Base-by-base conservation (phyloP, 1,140 invertebrate genomes). In the Leptinotarsa lineolata region DNA sequence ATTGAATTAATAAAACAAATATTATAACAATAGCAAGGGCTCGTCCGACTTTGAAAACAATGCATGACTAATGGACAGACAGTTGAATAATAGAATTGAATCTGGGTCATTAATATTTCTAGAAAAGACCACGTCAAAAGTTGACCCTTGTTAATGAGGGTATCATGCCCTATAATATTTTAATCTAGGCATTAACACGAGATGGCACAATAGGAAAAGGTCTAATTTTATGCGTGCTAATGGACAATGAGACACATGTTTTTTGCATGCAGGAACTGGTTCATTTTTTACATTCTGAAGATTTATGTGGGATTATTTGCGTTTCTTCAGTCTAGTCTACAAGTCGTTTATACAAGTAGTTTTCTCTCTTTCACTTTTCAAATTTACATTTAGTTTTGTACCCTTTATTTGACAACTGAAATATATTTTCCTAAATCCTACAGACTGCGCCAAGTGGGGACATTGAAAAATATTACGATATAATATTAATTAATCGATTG, bases 1-100 rank as follows among this genome's bases (percentile, higher is more conserved):
- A 18, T 71, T 59, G 60, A 71, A 71, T 64, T 63, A 45, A 18
- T 24, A 70, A 71, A 71, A 71, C 69, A 71, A 71, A 71, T 71
- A 71, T 70, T 71, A 18, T 12, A 63, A 45, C 69, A 63, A 71
- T 18, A 24, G 60, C 39, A 63, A 63, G 22, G 69, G 58, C 58
- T 44, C 22, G 59, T 45, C 45, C 48, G 15, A 22, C 39, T 69
- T 63, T 21, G 66, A 73, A 77, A 75, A 77, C 76, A 77, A 77
- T 61, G 70, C 73, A 63, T 77, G 76, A 77, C 72, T 74, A 77
- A 77, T 77, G 76, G 76, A 74, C 76, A 77, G 74, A 71, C 18
- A 69, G 70, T 70, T 75, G 67, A 46, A 77, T 63, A 71, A 71
- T 63, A 63, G 69, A 71, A 71, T 63, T 71, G 48, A 71, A 71